phyloP scores from a whole-genome alignment of 2,113 vertebrate species.

The Arizona elegans region DNA sequence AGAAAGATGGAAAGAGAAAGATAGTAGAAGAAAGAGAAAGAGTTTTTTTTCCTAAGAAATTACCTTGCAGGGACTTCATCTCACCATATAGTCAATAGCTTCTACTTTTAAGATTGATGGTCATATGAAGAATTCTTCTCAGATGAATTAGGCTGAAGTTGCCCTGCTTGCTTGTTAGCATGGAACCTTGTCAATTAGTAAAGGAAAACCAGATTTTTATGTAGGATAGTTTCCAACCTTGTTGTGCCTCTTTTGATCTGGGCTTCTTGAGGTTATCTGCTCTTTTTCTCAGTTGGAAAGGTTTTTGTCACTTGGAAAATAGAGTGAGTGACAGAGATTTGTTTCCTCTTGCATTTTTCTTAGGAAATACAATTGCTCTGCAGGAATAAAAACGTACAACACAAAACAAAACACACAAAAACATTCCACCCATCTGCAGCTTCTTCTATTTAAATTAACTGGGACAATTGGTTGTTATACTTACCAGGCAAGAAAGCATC shows the following conservation, averaged over 20 bases:
- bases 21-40: background rate
- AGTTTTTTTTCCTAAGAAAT: background rate
- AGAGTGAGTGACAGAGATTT: background rate
- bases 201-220: conserved; percentile 2
- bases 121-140: background rate
- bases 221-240: conserved; percentile 13
- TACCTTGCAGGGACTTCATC: conserved; percentile 1
- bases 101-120: conserved; percentile 2
- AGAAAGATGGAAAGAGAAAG: background rate
- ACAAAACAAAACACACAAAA: background rate
- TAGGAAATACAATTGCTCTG: background rate
- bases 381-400: background rate
- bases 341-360: background rate
- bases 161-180: conserved; percentile 2
- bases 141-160: background rate
- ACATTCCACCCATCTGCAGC: background rate
- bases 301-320: background rate
- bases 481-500: background rate
- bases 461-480: background rate
- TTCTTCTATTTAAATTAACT: background rate
- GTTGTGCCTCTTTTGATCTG: conserved; percentile 23
- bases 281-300: conserved; percentile 2
- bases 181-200: conserved; percentile 20
- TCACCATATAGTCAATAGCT: conserved; percentile 12
- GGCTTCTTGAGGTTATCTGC: conserved; percentile 13